Evolutionary conservation across 2,797 vertebrate genomes (phyloP), one percentile per base, ranked within the genome.

Genomic region (Philypnodon macrostomus): DNA sequence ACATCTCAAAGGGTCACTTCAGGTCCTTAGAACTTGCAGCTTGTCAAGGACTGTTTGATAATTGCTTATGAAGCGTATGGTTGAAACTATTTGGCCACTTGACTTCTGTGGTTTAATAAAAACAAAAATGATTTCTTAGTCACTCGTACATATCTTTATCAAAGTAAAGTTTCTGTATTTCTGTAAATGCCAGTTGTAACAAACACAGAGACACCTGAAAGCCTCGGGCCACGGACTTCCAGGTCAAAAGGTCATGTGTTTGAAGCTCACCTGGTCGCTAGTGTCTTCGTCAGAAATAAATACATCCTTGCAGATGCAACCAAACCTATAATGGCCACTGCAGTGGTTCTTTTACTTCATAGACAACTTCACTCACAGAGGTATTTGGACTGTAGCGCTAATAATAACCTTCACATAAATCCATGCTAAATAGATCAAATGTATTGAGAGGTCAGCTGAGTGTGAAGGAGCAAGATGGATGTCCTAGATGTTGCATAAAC

Each of bases 391-490:
- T 27, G 6, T 5, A 9, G 26, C 26, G n/a, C n/a, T n/a, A n/a
- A n/a, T n/a, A n/a, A n/a, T n/a, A n/a, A n/a, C n/a, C n/a, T n/a
- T n/a, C n/a, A n/a, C n/a, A n/a, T n/a, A n/a, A n/a, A n/a, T n/a
- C n/a, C n/a, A n/a, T n/a, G n/a, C n/a, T n/a, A n/a, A n/a, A n/a
- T n/a, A n/a, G n/a, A n/a, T n/a, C n/a, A n/a, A n/a, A n/a, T 23
- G 6, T 36, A 32, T 21, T 15, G 1, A 14, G 35, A 11, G 57
- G 47, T 47, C 55, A 41, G 26, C 36, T 37, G 33, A 57, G 55
- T 39, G 23, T 21, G 51, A 31, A 45, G 18, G 5, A n/a, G 34
- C 4, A 57, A 39, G 32, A 23, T 39, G 12, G 47, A 47, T 17
- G 27, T n/a, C 36, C 44, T 7, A 21, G 42, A 53, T 19, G 9